Base-by-base conservation (phyloP, 2,888 invertebrate genomes). In the Scaptomyza flava region DNA sequence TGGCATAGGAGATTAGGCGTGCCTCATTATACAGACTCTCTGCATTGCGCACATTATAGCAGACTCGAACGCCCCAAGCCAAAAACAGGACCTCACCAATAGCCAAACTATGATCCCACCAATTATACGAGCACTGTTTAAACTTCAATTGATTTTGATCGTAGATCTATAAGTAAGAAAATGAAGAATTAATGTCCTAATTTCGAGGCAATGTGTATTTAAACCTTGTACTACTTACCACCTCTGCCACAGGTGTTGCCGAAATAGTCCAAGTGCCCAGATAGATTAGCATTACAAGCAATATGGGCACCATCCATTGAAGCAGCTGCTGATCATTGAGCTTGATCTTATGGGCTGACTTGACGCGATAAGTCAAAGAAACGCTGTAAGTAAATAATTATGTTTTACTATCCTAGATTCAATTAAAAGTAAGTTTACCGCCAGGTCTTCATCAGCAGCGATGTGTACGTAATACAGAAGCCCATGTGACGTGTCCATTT, bases 1-100 rank as follows among this genome's bases (percentile, higher is more conserved):
- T 97, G 54, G 98, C 97, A 92, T 97, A 97, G 67, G 97, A 98
- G 91, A 98, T 98, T 83, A 97, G 94, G 81, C 96, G 94, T 14
- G 98, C 98, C 92, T 98, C 98, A 92, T 98, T 98, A 93, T 97
- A 98, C 41, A 97, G 93, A 46, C 97, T 97, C 91, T 98, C 98
- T 0, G 98, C 98, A 92, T 98, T 97, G 65, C 96, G 93, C 5
- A 97, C 96, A 81, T 96, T 95, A 91, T 96, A 97, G 89, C 97
- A 97, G 34, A 97, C 96, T 50, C 96, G 93, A 43, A 97, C 95
- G 56, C 97, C 97, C 96, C 96, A 97, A 20, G 96, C 94, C 57
- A 97, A 93, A 89, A 97, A 97, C 11, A 96, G 92, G 38, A 94
- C 93, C 91, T 93, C 92, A 95, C 98, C 97, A 90, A 97, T 96